These are phyloP conservation scores for Varroa destructor DNA, from an alignment of 1,140 invertebrate genomes.

Conservation along the genomic window DNA sequence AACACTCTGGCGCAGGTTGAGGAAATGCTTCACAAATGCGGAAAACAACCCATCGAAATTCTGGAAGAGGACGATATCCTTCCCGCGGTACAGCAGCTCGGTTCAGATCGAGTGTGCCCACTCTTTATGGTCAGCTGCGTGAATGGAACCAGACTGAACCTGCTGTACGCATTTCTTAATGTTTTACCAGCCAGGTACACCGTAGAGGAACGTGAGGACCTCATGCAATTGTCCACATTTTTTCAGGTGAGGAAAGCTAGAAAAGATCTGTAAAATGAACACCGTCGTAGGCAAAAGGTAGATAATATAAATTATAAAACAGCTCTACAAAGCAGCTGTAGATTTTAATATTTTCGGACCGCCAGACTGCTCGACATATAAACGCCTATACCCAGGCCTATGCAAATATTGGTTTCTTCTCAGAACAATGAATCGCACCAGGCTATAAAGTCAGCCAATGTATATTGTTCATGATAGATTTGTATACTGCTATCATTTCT, in stretches of 20 bases:
- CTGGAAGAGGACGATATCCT: constrained; percentile 57
- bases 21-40: constrained; percentile 46
- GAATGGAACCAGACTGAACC: constrained; percentile 64
- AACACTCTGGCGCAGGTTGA: constrained; percentile 51
- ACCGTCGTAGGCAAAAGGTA: neutral
- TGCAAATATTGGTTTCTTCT: too few relatives aligned
- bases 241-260: constrained; percentile 40
- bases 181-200: constrained; percentile 55
- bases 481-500: neutral
- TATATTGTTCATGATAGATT: neutral
- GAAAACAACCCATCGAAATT: constrained; percentile 48
- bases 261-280: neutral
- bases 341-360: too few relatives aligned
- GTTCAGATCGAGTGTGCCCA: constrained; percentile 56
- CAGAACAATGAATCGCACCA: too few relatives aligned
- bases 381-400: too few relatives aligned
- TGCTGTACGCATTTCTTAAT: constrained; percentile 64
- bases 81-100: constrained; percentile 50
- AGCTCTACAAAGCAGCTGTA: too few relatives aligned
- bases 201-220: constrained; percentile 54
- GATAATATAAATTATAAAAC: neutral
- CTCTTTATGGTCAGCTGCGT: constrained; percentile 92
- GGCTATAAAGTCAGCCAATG: too few relatives aligned
- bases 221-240: constrained; percentile 48
- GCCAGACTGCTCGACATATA: too few relatives aligned